Evolutionary conservation across 2,888 invertebrate genomes (phyloP), one percentile per base, ranked within the genome.

Genomic region (Drosophila paranaensis): DNA sequence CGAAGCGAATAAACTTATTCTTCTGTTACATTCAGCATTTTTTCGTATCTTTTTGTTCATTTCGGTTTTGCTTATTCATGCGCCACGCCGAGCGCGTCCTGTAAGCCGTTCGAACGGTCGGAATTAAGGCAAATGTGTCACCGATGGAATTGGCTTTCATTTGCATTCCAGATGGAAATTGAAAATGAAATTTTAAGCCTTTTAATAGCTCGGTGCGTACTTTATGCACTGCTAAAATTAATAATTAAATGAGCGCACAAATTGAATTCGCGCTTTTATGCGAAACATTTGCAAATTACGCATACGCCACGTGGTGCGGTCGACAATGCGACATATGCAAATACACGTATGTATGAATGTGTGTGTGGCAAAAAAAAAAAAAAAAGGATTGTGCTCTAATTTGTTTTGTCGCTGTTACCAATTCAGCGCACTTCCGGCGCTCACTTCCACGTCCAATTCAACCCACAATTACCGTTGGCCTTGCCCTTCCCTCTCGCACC

Each of bases 241-340:
- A 87, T 87, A 68, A 87, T 87, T 84, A 42, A 84, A 81, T 76
- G 67, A 60, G 62, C 57, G 70, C 54, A 45, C 76, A 78, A 84
- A 87, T 87, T 84, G 70, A 87, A 84, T 84, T 78, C 63, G 53
- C 55, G 64, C 35, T 35, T 16, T 57, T 63, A 51, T 63, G 57
- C 51, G 62, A 48, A 56, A 76, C 61, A 60, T 60, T 45, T 61
- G 55, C 71, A 63, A 62, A 81, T 81, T 81, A 82, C 74, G 80
- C 77, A 87, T 84, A 83, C 84, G 84, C 77, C 82, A 48, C 43
- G 77, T 72, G 66, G 39, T 54, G 61, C 45, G 68, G 51, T 63
- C 39, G 60, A 42, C 57, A 77, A 45, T 56, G 57, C 42, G 58
- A 25, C 57, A 55, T 30, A 11, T n/a, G n/a, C 33, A 37, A 40